A percentile compares a stretch with the other conserved stretches of the same genome.
Evolutionary conservation across 1,140 invertebrate genomes (phyloP).

Genomic region (Bradynema listronoti): DNA sequence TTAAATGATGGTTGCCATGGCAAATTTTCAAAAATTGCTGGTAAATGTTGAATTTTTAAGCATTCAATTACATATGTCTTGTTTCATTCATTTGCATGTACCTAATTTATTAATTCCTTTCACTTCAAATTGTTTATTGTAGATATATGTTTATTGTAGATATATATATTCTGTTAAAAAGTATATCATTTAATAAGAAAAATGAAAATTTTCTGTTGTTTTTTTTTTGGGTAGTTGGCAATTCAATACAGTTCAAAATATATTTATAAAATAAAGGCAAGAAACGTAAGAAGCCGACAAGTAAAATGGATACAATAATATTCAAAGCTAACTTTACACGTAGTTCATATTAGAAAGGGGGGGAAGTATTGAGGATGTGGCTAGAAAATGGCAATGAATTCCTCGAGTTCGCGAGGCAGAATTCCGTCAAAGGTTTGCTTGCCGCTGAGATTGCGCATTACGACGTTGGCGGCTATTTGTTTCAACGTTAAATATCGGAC

Average conservation of each 20-base stretch:
- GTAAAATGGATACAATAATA: too few species aligned
- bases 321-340: too few species aligned
- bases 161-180: background rate
- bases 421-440: conserved; percentile 15
- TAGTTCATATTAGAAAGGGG: too few species aligned
- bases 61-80: too few species aligned
- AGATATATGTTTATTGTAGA: background rate
- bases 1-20: too few species aligned
- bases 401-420: conserved; percentile 8
- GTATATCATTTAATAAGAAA: background rate
- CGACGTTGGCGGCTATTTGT: conserved; percentile 27
- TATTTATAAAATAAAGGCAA: too few species aligned
- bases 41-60: too few species aligned
- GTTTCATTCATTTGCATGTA: background rate
- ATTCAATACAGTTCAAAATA: background rate
- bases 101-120: background rate
- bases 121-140: background rate
- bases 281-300: too few species aligned
- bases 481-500: conserved; percentile 24
- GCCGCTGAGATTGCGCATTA: conserved; percentile 18
- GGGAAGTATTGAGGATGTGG: background rate
- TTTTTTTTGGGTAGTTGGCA: background rate
- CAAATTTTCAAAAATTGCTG: too few species aligned
- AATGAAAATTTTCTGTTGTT: background rate
- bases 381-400: conserved; percentile 16